These are phyloP conservation scores for Pachypsylla venusta DNA, from an alignment of 1,140 invertebrate species.

Conservation along the genomic window DNA sequence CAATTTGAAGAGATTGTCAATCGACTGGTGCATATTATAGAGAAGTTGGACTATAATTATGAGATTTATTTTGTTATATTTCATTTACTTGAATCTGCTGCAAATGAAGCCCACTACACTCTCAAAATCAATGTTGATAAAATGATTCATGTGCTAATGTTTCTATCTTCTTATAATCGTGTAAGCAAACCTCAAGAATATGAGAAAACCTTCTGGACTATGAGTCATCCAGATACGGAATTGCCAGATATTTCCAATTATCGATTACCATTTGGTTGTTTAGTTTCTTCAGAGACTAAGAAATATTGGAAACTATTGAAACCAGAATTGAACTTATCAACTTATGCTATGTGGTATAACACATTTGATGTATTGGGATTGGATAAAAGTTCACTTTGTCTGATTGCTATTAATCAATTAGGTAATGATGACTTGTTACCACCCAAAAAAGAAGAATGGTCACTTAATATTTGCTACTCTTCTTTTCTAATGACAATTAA, in stretches of 20 bases:
- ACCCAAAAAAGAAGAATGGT: slow-evolving; percentile 17
- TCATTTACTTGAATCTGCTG: not conserved
- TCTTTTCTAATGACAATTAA: slow-evolving; percentile 30
- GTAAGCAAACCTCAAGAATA: not conserved
- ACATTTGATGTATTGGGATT: slow-evolving; percentile 30
- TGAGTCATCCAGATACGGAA: slow-evolving; percentile 16
- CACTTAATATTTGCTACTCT: slow-evolving; percentile 24
- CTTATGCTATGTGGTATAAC: slow-evolving; percentile 32
- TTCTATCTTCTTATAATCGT: not conserved
- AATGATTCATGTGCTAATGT: not conserved
- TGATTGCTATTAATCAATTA: slow-evolving; percentile 30
- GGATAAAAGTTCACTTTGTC: slow-evolving; percentile 31
- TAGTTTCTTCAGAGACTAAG: slow-evolving; percentile 6
- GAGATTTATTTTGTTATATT: not conserved
- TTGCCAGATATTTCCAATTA: not conserved
- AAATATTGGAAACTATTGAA: slow-evolving; percentile 15
- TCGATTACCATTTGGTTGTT: not conserved
- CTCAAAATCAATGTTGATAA: not conserved
- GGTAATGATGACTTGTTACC: slow-evolving; percentile 10
- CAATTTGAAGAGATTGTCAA: slow-evolving; percentile 20
- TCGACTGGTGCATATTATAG: slow-evolving; percentile 14
- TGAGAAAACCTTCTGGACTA: slow-evolving; percentile 19
- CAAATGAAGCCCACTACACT: not conserved
- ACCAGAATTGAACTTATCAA: slow-evolving; percentile 32
- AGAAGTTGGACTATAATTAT: not conserved